These are phyloP conservation scores for Cantharis lateralis DNA, from an alignment of 2,888 invertebrate genomes.

Conservation along the genomic window DNA sequence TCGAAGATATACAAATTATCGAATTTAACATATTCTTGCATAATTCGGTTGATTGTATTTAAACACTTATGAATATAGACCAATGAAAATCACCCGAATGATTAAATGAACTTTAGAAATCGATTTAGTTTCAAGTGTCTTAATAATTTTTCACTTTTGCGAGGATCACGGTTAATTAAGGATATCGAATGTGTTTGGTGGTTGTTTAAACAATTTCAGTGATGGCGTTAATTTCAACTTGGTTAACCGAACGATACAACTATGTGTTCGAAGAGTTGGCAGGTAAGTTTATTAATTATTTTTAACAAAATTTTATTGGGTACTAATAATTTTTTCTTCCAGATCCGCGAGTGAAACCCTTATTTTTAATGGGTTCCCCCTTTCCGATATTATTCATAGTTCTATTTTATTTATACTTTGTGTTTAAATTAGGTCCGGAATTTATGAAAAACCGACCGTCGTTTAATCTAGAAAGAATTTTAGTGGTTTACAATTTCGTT, in stretches of 20 bases:
- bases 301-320: not conserved
- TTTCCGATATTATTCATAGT: conserved; percentile 57
- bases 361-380: conserved; percentile 58
- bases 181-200: not conserved
- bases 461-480: conserved; percentile 62
- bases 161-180: conserved; percentile 1
- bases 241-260: conserved; percentile 47
- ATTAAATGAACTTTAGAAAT: not conserved
- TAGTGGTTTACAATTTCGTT: conserved; percentile 67
- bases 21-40: not conserved
- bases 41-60: conserved; percentile 8
- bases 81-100: not conserved
- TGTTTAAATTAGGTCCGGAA: conserved; percentile 65
- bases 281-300: conserved; percentile 3
- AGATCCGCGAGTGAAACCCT: conserved; percentile 66
- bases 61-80: not conserved
- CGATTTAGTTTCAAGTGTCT: not conserved
- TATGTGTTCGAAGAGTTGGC: conserved; percentile 14
- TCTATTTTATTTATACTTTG: conserved; percentile 61
- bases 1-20: not conserved
- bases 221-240: conserved; percentile 53
- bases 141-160: not conserved
- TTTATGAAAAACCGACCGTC: conserved; percentile 68
- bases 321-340: conserved; percentile 37
- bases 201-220: conserved; percentile 42